These are phyloP conservation scores for Calypte anna DNA, from an alignment of 2,113 vertebrate species.

Conservation along the genomic window DNA sequence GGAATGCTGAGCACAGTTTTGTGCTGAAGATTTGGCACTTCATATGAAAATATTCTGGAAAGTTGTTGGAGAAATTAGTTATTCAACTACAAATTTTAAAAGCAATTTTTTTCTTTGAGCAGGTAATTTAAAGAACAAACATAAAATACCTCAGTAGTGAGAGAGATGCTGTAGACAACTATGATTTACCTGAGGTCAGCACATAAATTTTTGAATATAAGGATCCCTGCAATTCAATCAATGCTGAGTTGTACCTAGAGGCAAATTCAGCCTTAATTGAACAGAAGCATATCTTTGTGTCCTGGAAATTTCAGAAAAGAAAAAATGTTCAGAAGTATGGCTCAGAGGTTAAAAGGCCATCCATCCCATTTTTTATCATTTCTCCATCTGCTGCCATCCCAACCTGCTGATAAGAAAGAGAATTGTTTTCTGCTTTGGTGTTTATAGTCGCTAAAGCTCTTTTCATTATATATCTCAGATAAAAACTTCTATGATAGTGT, in stretches of 20 bases:
- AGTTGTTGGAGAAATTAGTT: slow-evolving; percentile 18
- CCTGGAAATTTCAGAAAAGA: slow-evolving; percentile 28
- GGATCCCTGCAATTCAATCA: slow-evolving; percentile 7
- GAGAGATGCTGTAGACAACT: not conserved
- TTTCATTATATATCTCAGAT: not conserved
- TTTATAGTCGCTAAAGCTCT: not conserved
- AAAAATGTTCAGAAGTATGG: not conserved
- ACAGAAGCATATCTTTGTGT: not conserved
- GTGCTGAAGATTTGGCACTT: slow-evolving; percentile 12
- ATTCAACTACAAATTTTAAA: slow-evolving; percentile 23
- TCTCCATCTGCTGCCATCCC: slow-evolving; percentile 28
- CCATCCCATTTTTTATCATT: not conserved
- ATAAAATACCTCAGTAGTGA: slow-evolving; percentile 7
- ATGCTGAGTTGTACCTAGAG: slow-evolving; percentile 33
- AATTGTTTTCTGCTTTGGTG: slow-evolving; percentile 11
- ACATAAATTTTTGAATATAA: slow-evolving; percentile 10
- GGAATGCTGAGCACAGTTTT: not conserved
- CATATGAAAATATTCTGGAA: not conserved
- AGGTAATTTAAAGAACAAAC: slow-evolving; percentile 45
- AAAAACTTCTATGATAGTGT: not conserved
- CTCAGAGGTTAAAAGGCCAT: slow-evolving; percentile 36
- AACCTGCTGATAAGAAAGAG: slow-evolving; percentile 4
- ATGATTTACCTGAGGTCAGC: slow-evolving; percentile 52
- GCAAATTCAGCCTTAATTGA: slow-evolving; percentile 10
- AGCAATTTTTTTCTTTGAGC: slow-evolving; percentile 25